Evolutionary conservation across 2,888 invertebrate genomes (phyloP).

Genomic region (Panzeria rudis): DNA sequence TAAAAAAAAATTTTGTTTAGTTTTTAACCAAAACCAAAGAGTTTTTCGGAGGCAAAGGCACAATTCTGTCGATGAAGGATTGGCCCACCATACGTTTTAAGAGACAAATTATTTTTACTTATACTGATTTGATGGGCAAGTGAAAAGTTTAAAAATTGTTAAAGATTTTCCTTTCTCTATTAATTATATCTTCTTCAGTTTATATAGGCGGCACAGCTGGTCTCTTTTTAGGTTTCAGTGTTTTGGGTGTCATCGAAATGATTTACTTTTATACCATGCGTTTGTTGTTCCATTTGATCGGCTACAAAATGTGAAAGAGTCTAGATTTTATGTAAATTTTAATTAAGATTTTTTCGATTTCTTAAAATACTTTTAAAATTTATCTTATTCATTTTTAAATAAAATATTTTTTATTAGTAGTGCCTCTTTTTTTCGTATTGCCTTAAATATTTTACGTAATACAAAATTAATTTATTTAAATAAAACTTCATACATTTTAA

Average conservation of each 20-base stretch:
- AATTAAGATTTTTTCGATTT: no score
- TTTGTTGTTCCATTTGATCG: slow-evolving; percentile 86
- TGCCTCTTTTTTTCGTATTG: slow-evolving; percentile 59
- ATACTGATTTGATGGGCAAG: slow-evolving; percentile 82
- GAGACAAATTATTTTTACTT: slow-evolving; percentile 81
- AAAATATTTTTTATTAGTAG: slow-evolving; percentile 59
- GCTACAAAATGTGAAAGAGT: slow-evolving; percentile 69
- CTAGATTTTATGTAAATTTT: background rate
- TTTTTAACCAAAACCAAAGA: slow-evolving; percentile 64
- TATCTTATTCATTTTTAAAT: background rate
- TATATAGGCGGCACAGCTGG: slow-evolving; percentile 92
- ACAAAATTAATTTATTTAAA: slow-evolving; percentile 32
- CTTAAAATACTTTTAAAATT: no score
- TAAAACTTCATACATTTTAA: slow-evolving; percentile 57
- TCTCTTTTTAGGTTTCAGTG: slow-evolving; percentile 90
- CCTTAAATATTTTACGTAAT: slow-evolving; percentile 45
- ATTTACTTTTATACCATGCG: slow-evolving; percentile 89
- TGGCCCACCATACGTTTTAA: slow-evolving; percentile 77
- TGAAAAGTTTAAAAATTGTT: slow-evolving; percentile 74
- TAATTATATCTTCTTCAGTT: slow-evolving; percentile 84
- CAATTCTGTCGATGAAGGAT: slow-evolving; percentile 68
- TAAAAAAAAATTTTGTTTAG: slow-evolving; percentile 21
- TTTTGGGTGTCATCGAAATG: slow-evolving; percentile 90
- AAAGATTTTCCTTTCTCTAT: background rate
- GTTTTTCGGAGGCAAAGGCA: slow-evolving; percentile 69